Conservation (phyloP, 2,888 invertebrate genomes). For the Sesia bembeciformis region DNA sequence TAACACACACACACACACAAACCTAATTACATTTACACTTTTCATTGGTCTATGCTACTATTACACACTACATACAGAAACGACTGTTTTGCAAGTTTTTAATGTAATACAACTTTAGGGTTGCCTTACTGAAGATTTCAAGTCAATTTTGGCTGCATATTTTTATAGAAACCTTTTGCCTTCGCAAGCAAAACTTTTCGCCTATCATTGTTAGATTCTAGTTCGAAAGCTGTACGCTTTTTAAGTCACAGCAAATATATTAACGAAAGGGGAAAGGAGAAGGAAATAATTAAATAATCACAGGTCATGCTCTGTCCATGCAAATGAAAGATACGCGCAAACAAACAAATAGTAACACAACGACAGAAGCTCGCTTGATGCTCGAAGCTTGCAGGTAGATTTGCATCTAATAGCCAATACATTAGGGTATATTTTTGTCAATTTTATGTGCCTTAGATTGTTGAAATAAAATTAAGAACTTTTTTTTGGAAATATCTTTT, state of each 20-base stretch:
- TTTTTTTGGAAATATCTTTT: neutral
- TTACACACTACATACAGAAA: slow-evolving; percentile 28
- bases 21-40: slow-evolving; percentile 29
- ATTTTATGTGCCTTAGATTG: neutral
- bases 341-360: slow-evolving; percentile 61
- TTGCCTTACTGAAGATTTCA: neutral
- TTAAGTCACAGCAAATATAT: slow-evolving; percentile 36
- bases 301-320: slow-evolving; percentile 67
- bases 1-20: slow-evolving; percentile 42
- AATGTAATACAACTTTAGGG: slow-evolving; percentile 5
- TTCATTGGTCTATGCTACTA: slow-evolving; percentile 41
- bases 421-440: slow-evolving; percentile 43
- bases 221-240: slow-evolving; percentile 26
- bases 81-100: slow-evolving; percentile 26
- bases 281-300: slow-evolving; percentile 33
- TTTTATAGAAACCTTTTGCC: neutral
- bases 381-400: slow-evolving; percentile 48
- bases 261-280: slow-evolving; percentile 43
- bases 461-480: neutral
- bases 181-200: slow-evolving; percentile 11
- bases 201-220: slow-evolving; percentile 1
- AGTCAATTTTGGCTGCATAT: neutral
- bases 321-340: slow-evolving; percentile 71
- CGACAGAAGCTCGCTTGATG: slow-evolving; percentile 61
- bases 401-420: slow-evolving; percentile 50